phyloP scores from a whole-genome alignment of 92 coral and sea anemone species.

The Phenganax marumi region DNA sequence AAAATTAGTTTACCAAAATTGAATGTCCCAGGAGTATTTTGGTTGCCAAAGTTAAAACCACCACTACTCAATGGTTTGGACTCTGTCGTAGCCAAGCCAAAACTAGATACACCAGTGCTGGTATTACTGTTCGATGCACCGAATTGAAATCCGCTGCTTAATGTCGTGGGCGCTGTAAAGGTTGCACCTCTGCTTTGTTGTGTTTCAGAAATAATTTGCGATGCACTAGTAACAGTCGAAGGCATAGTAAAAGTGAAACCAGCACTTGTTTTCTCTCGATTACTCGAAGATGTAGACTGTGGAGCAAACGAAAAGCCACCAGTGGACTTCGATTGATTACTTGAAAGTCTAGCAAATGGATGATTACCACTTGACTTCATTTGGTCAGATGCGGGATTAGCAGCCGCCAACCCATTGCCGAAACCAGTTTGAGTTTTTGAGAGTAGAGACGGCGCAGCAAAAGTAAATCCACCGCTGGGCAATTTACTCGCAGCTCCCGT shows the following conservation, averaged over 20 bases:
- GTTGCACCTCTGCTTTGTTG: background rate
- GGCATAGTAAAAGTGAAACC: constrained; percentile 2
- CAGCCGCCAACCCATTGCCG: constrained; percentile 9
- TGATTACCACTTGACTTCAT: background rate
- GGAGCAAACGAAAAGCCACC: background rate
- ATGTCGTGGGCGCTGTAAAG: constrained; percentile 15
- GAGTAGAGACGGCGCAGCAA: background rate
- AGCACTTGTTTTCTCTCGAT: background rate
- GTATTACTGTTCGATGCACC: background rate
- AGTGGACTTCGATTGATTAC: background rate
- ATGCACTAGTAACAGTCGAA: background rate
- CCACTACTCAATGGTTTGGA: background rate
- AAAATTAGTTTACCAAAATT: constrained; percentile 14
- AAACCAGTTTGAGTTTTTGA: background rate
- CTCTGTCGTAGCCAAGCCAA: background rate
- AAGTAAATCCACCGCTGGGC: background rate
- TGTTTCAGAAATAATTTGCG: background rate
- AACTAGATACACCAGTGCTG: background rate
- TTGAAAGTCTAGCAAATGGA: background rate
- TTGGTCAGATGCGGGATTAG: background rate
- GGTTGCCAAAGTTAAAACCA: constrained; percentile 6
- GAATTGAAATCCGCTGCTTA: background rate
- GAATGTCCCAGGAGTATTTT: constrained; percentile 9
- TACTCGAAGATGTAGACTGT: background rate
- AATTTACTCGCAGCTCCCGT: no score